A percentile compares a stretch with the other conserved stretches of the same genome.
phyloP scores from a whole-genome alignment of 2,113 vertebrate genomes.

The sheep (Ovis aries) region ARS-UI_Ramb_v3.0 NC_056054.1:169642001-169642500 shows the following conservation, averaged over 20 bases:
- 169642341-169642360: neutral
- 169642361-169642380: neutral
- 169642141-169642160: neutral
- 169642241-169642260: neutral
- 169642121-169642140: neutral
- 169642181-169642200: neutral
- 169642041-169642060: too few species aligned
- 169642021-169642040: too few species aligned
- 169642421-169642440: neutral
- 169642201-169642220: neutral
- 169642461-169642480: neutral
- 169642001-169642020: too few species aligned
- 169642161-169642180: neutral
- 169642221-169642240: neutral
- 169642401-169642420: neutral
- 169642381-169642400: neutral
- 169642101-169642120: neutral
- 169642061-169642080: neutral
- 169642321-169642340: neutral
- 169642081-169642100: neutral
- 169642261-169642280: rapidly evolving
- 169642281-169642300: neutral
- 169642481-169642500: neutral
- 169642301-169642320: neutral
- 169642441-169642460: neutral